A percentile compares a stretch with the other conserved stretches of the same genome.
Evolutionary conservation across 2,888 invertebrate species (phyloP).

Genomic region (Eupithecia subfuscata): DNA sequence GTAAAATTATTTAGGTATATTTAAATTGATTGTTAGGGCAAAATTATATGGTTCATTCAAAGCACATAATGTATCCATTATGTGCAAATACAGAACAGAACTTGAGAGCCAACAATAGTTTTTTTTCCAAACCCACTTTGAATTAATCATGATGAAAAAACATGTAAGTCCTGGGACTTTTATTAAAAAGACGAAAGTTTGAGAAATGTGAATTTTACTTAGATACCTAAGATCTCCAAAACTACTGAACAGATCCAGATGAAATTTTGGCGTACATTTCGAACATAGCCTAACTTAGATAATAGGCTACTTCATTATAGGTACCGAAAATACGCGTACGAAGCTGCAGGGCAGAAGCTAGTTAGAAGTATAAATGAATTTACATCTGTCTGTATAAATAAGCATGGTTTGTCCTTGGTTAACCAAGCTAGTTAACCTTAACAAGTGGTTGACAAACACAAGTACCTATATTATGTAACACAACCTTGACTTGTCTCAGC

Average conservation of each 20-base stretch:
- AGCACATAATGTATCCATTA: neutral
- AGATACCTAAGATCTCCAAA: too few relatives aligned
- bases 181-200: too few relatives aligned
- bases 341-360: too few relatives aligned
- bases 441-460: slow-evolving; percentile 49
- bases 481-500: slow-evolving; percentile 39
- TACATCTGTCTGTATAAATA: slow-evolving; percentile 18
- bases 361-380: neutral
- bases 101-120: neutral
- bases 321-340: too few relatives aligned
- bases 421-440: slow-evolving; percentile 43
- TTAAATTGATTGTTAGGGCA: neutral
- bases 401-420: slow-evolving; percentile 46
- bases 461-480: slow-evolving; percentile 42
- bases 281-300: too few relatives aligned
- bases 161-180: too few relatives aligned
- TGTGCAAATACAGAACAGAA: neutral
- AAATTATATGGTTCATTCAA: neutral
- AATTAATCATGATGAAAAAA: too few relatives aligned
- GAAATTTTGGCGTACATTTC: too few relatives aligned
- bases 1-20: neutral
- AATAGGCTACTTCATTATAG: too few relatives aligned
- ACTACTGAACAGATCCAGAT: too few relatives aligned
- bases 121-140: too few relatives aligned
- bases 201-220: too few relatives aligned